Evolutionary conservation across 2,113 vertebrate genomes (phyloP).

Genomic region (Paratilapia polleni): DNA sequence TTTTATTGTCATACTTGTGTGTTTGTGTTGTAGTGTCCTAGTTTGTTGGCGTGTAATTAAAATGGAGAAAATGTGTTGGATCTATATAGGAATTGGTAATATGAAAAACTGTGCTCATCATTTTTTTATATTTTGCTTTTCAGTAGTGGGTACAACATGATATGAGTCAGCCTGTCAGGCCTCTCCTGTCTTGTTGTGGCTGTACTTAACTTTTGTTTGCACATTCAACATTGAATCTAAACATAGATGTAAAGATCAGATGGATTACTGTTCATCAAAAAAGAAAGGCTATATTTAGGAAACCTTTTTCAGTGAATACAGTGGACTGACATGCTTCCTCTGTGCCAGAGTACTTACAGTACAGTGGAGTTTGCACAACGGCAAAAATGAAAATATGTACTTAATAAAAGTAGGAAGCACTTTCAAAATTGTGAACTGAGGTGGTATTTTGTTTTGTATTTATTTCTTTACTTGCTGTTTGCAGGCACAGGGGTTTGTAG

Average conservation of each 20-base stretch:
- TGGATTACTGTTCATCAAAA: neutral
- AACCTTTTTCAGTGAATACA: neutral
- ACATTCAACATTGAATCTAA: neutral
- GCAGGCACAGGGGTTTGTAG: neutral
- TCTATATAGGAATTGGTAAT: neutral
- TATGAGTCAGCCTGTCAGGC: neutral
- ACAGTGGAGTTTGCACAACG: neutral
- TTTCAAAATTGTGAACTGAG: neutral
- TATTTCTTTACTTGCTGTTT: neutral
- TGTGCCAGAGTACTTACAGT: neutral
- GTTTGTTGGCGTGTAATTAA: neutral
- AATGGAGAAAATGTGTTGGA: neutral
- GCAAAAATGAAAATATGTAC: neutral
- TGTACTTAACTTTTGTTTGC: neutral
- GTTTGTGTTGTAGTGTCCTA: neutral
- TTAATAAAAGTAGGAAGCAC: conserved; percentile 9
- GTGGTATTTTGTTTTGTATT: neutral
- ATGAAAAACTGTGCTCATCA: neutral
- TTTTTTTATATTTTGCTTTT: neutral
- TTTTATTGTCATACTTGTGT: neutral
- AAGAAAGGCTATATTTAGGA: neutral
- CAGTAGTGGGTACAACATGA: neutral
- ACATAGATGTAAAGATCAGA: neutral
- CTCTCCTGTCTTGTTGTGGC: neutral
- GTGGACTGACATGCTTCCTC: neutral